Evolutionary conservation across 1,140 invertebrate genomes (phyloP), one percentile per base, ranked within the genome.

Genomic region (Drosophila truncata): DNA sequence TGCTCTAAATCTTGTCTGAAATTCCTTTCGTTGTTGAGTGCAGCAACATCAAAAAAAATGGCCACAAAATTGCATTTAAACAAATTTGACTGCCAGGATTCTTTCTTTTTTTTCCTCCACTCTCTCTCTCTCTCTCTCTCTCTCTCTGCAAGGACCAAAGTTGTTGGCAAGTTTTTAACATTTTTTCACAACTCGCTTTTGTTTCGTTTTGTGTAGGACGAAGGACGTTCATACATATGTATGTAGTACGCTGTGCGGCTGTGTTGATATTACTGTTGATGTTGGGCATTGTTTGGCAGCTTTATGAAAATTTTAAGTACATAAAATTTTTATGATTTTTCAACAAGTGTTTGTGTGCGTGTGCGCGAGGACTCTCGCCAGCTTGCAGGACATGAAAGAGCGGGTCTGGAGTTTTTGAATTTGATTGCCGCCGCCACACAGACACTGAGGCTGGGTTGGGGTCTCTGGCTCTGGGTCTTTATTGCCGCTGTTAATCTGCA

Each of bases 221-320:
- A 14, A 16, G 46, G 16, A 25, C n/a, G 50, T 52, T n/a, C n/a
- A n/a, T n/a, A n/a, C n/a, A n/a, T n/a, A 7, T 13, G 39, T 31
- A 8, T 5, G 27, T 27, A 3, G 27, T 27, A 27, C 8, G 29
- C 29, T 64, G 54, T 54, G 52, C 13, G n/a, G 41, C n/a, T 44
- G 54, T 62, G 47, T 62, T 66, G 46, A 33, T 63, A 41, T 44
- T 66, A n/a, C 58, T 52, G 62, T 61, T 65, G 37, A 42, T 73
- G 41, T 65, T 47, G 62, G 55, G 42, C 82, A 85, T 85, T 81
- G 81, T 80, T 85, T 81, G 66, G 62, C 35, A 62, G 82, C 82
- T 67, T 72, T 81, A 85, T 85, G 67, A 78, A 85, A 73, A 70
- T 78, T 87, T 79, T 69, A 83, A 80, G 83, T 78, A 80, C 76